Conservation (phyloP, 2,888 invertebrate genomes). For the Acanthosepion lycidas region DNA sequence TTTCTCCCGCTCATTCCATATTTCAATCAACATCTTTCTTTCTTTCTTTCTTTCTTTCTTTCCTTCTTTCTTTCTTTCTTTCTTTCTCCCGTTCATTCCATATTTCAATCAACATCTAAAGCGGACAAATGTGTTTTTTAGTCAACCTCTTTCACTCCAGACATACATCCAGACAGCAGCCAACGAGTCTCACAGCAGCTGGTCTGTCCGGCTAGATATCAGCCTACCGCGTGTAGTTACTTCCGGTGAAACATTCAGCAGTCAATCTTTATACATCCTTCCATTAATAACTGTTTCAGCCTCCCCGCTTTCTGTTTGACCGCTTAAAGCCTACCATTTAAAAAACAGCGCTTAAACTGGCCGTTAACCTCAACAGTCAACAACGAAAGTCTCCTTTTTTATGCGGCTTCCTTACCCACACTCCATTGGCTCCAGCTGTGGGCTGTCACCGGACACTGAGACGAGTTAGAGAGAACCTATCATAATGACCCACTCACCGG, state of each 20-base stretch:
- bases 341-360: neutral
- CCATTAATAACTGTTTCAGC: neutral
- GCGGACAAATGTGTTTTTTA: neutral
- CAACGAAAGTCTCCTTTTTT: neutral
- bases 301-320: neutral
- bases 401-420: neutral
- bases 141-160: neutral
- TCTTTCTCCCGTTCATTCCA: neutral
- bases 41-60: neutral
- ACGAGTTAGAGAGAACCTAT: slow-evolving; percentile 7
- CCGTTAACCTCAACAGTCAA: neutral
- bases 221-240: neutral
- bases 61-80: neutral
- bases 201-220: neutral
- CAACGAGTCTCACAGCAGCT: neutral
- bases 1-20: neutral
- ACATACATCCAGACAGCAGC: neutral
- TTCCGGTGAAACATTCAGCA: neutral
- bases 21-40: too few relatives aligned
- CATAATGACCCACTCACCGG: neutral
- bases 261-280: neutral
- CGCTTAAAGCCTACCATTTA: neutral
- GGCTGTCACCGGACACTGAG: neutral
- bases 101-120: too few relatives aligned
- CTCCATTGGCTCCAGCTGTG: neutral